Base-by-base conservation (phyloP, 2,888 invertebrate species). In the Agrochola macilenta region DNA sequence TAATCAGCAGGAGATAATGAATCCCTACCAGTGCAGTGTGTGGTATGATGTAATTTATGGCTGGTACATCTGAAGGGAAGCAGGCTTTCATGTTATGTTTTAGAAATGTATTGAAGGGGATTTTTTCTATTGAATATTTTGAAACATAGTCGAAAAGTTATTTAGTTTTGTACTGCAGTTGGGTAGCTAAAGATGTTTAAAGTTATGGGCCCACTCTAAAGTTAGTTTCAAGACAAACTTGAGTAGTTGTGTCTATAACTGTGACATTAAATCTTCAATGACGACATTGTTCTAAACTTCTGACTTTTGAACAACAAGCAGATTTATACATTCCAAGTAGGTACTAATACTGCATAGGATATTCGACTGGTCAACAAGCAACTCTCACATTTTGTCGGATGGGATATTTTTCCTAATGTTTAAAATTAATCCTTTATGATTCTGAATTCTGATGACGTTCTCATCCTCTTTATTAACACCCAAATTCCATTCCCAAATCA, bases 1-100 rank as follows among this genome's bases (percentile, higher is more conserved):
- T 88, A 88, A 88, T 88, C 89, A 88, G 80, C 78, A 68, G 58
- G 35, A 81, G 86, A 88, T 87, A 88, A 88, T 88, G 87, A 88
- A 88, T 81, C 80, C 65, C 61, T 76, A 76, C 71, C 65, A 73
- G 79, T 78, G 79, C 80, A 73, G 63, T 75, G 73, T 65, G 78
- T 79, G 83, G 74, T 68, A 73, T 78, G 71, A 83, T 78, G 80
- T 87, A 76, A 88, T 88, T 86, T 86, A 85, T 85, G 79, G 68
- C 74, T 69, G 5, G 49, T 75, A 69, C 58, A 65, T 43, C 8
- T 77, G n/a, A 52, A 23, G 9, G n/a, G 12, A 69, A 23, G 9
- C 57, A 60, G 26, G n/a, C 11, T 64, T 52, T 60, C 35, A 71
- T 66, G 60, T 71, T 73, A 49, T 39, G 58, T 73, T 70, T 57